A percentile compares a stretch with the other conserved stretches of the same genome.
Conservation (phyloP, 2,888 invertebrate species). For the Cryptophagus acutangulus region DNA sequence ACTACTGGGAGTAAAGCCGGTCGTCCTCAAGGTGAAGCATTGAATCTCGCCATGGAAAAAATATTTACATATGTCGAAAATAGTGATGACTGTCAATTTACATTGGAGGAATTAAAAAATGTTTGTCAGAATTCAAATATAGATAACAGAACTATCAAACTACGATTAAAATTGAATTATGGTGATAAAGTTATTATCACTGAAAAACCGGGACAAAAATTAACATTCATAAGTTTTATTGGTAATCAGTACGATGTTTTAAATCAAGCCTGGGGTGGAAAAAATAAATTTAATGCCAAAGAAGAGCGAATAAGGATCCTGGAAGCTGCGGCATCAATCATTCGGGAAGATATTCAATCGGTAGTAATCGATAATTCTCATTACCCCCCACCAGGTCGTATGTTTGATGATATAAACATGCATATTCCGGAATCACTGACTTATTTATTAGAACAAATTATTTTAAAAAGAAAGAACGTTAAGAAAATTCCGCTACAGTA, state of each 20-base stretch:
- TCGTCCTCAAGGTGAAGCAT: conserved; percentile 35
- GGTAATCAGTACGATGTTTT: conserved; percentile 23
- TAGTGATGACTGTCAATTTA: conserved; percentile 32
- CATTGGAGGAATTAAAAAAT: conserved; percentile 26
- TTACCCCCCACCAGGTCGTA: conserved; percentile 32
- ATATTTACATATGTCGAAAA: conserved; percentile 38
- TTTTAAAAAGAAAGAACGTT: conserved; percentile 34
- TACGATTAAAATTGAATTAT: conserved; percentile 33
- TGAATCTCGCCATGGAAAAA: conserved; percentile 37
- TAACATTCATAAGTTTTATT: conserved; percentile 22
- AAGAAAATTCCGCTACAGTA: too few species aligned
- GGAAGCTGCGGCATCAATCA: conserved; percentile 22
- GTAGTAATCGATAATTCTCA: conserved; percentile 19
- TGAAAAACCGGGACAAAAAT: conserved; percentile 24
- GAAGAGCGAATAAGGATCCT: conserved; percentile 24
- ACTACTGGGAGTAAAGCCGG: conserved; percentile 35
- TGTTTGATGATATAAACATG: conserved; percentile 34
- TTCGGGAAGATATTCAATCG: conserved; percentile 23
- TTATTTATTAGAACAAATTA: conserved; percentile 30
- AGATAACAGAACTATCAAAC: conserved; percentile 33
- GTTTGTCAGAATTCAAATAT: conserved; percentile 27
- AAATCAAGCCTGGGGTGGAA: conserved; percentile 29
- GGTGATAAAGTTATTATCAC: conserved; percentile 37
- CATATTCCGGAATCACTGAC: conserved; percentile 32
- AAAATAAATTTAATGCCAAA: conserved; percentile 31